Evolutionary conservation across 2,113 vertebrate genomes (phyloP), one percentile per base, ranked within the genome.

Genomic region (Pachyramphus minor): DNA sequence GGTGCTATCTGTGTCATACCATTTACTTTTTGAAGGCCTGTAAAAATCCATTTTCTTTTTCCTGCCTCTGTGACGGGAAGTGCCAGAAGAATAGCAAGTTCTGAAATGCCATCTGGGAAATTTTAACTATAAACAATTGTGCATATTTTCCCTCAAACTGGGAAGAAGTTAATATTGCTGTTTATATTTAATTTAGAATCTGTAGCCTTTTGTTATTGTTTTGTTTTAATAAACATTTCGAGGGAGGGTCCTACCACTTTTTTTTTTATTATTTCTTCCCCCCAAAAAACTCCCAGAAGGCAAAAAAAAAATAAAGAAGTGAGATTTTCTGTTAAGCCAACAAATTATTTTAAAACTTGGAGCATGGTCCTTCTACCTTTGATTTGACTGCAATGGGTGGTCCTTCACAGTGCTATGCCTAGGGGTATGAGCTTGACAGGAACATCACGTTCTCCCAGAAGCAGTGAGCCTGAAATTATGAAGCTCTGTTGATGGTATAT

Each of bases 71-170:
- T 88, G 52, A 74, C 55, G 90, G 84, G 27, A 96, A 84, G 58
- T 74, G 5, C 25, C 50, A 89, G 56, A 87, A 76, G 59, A 93
- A 95, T 42, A 74, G 39, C 60, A 81, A 84, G n/a, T 69, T 91
- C 64, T 95, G 89, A 91, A 95, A 79, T 94, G 71, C 68, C 90
- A 90, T 83, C 67, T 95, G 87, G 42, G 87, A 94, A 90, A 93
- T 88, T 92, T 92, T 90, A 90, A 56, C 85, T 74, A 12, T 93
- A 94, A 93, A 93, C 81, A 88, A 45, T 73, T 90, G 63, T 44
- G 45, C 55, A 63, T 82, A 49, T 94, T 96, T 96, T 42, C 8
- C 20, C 55, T 12, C 20, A 63, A 91, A 84, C n/a, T 79, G 62
- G 16, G 79, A 83, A 93, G 37, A 85, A 90, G 44, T 91, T 82